These are phyloP conservation scores for Anguilla pacifica DNA, from an alignment of 2,797 vertebrate species.

Conservation along the genomic window DNA sequence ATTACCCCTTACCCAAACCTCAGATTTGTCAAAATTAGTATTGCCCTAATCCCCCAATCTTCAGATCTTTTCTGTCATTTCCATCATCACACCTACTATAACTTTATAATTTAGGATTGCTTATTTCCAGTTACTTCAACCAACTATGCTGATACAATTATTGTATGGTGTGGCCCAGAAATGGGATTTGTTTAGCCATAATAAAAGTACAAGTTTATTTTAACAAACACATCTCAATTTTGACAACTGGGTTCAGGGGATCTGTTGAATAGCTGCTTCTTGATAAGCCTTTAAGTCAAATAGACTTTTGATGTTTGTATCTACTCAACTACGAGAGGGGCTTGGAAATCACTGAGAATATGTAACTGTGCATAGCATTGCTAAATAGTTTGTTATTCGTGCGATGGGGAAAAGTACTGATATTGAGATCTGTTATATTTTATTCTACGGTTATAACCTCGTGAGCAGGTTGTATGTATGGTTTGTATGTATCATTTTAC, in stretches of 20 bases:
- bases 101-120: neutral
- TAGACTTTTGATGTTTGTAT: neutral
- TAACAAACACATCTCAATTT: neutral
- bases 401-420: too few relatives aligned
- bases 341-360: neutral
- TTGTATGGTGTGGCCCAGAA: neutral
- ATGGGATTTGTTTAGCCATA: too few relatives aligned
- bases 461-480: too few relatives aligned
- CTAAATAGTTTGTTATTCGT: neutral
- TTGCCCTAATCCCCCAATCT: neutral
- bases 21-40: neutral
- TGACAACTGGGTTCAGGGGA: too few relatives aligned
- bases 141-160: neutral
- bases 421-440: too few relatives aligned
- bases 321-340: neutral
- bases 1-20: neutral
- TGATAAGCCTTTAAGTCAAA: neutral
- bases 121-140: neutral
- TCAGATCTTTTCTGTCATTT: neutral
- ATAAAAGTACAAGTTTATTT: neutral
- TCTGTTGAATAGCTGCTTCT: neutral
- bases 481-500: too few relatives aligned
- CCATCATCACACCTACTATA: neutral
- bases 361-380: neutral
- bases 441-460: too few relatives aligned